phyloP scores from a whole-genome alignment of 2,797 vertebrate genomes.

The Rallus crepitans region DNA sequence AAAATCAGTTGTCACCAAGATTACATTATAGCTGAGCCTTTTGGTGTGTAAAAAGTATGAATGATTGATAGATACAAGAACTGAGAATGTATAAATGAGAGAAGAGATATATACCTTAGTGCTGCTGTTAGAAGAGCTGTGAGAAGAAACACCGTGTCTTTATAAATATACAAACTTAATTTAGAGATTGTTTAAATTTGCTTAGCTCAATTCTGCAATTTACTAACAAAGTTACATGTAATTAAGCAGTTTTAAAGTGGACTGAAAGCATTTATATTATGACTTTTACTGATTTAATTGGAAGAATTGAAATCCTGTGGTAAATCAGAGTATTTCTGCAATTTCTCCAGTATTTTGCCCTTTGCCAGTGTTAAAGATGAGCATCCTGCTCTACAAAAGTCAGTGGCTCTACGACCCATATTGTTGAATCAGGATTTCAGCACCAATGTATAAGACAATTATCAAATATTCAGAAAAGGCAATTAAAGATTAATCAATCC shows the following conservation, averaged over 20 bases:
- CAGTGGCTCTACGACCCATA: neutral
- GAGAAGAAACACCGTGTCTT: neutral
- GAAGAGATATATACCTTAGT: neutral
- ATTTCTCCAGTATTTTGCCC: neutral
- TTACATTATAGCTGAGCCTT: neutral
- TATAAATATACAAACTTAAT: neutral
- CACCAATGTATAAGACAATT: neutral
- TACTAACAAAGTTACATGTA: neutral
- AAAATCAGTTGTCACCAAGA: conserved; percentile 3
- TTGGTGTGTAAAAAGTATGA: neutral
- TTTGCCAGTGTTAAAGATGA: neutral
- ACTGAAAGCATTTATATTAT: neutral
- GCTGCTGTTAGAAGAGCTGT: neutral
- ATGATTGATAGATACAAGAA: neutral
- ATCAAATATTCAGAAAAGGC: neutral
- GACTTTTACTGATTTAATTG: neutral
- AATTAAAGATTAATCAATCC: neutral
- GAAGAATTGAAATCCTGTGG: neutral
- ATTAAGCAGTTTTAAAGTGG: neutral
- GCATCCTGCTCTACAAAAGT: neutral
- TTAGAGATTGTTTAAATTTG: neutral
- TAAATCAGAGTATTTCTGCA: neutral
- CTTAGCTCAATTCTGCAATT: neutral
- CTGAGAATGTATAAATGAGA: neutral
- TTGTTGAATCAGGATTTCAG: neutral